Conservation (phyloP, 1,140 invertebrate genomes). For the Leptopilina clavipes region DNA sequence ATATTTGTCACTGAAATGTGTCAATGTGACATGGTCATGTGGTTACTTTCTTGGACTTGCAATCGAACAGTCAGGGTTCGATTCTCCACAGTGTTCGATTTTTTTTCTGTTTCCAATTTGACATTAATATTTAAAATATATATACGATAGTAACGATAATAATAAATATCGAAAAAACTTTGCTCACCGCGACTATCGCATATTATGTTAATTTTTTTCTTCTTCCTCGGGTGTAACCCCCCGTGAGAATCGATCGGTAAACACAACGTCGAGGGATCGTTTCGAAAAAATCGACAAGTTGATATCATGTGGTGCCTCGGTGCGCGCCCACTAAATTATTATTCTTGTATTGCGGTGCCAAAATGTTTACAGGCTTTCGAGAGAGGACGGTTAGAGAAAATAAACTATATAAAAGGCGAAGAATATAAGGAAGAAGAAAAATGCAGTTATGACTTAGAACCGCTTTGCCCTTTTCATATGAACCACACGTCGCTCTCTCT, state of each 20-base stretch:
- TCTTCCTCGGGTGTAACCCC: not conserved
- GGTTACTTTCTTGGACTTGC: too few species aligned
- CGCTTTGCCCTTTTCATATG: conserved; percentile 30
- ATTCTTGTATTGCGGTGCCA: conserved; percentile 61
- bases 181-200: too few species aligned
- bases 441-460: conserved; percentile 41
- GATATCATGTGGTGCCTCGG: conserved; percentile 54
- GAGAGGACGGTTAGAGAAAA: conserved; percentile 24
- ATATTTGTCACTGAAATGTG: too few species aligned
- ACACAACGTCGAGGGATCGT: conserved; percentile 44
- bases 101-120: too few species aligned
- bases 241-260: conserved; percentile 62
- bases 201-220: too few species aligned
- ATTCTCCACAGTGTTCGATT: too few species aligned
- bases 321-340: conserved; percentile 61
- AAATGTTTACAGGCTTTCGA: conserved; percentile 63
- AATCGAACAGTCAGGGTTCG: too few species aligned
- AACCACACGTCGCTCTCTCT: conserved; percentile 37
- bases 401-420: not conserved
- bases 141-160: too few species aligned
- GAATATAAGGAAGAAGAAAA: conserved; percentile 27
- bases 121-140: too few species aligned
- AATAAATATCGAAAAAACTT: too few species aligned
- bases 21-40: too few species aligned
- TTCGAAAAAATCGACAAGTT: conserved; percentile 62